Percentiles rank a stretch among this genome's conserved stretches.
These are phyloP conservation scores for Pangasianodon hypophthalmus DNA, from an alignment of 2,113 vertebrate genomes.

Conservation along the genomic window DNA sequence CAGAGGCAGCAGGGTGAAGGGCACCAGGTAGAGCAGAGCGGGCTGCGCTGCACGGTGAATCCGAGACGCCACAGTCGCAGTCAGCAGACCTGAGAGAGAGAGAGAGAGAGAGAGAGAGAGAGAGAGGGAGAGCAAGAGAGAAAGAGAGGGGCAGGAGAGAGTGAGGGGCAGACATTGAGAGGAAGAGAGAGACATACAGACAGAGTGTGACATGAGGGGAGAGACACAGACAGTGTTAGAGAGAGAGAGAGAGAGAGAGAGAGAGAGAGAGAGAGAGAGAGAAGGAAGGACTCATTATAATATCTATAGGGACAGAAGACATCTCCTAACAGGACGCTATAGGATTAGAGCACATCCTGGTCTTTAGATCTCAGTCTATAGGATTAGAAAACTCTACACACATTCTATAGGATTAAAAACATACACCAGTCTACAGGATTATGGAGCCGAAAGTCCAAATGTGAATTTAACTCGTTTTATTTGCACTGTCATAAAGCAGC, in stretches of 20 bases:
- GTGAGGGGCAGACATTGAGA: too few species aligned
- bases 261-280: background rate
- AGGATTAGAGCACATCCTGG: background rate
- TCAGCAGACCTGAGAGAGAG: constrained; percentile 84
- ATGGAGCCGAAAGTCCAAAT: background rate
- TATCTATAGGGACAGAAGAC: background rate
- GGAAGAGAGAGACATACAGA: too few species aligned
- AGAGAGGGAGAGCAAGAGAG: background rate
- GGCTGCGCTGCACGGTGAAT: constrained; percentile 98
- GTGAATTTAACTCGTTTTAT: background rate
- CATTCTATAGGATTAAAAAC: background rate
- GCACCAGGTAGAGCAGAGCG: constrained; percentile 96
- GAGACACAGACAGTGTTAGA: background rate
- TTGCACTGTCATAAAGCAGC: background rate
- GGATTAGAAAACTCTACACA: background rate
- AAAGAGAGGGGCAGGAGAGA: background rate
- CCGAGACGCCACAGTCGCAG: constrained; percentile 96
- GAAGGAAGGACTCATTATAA: background rate
- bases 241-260: background rate
- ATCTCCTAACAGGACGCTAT: background rate
- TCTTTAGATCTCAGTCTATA: background rate
- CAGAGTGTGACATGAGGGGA: background rate
- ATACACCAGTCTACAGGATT: background rate
- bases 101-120: constrained; percentile 12
- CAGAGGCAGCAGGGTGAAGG: constrained; percentile 97